These are phyloP conservation scores for Temnothorax unifasciatus DNA, from an alignment of 2,888 invertebrate species.

Conservation along the genomic window DNA sequence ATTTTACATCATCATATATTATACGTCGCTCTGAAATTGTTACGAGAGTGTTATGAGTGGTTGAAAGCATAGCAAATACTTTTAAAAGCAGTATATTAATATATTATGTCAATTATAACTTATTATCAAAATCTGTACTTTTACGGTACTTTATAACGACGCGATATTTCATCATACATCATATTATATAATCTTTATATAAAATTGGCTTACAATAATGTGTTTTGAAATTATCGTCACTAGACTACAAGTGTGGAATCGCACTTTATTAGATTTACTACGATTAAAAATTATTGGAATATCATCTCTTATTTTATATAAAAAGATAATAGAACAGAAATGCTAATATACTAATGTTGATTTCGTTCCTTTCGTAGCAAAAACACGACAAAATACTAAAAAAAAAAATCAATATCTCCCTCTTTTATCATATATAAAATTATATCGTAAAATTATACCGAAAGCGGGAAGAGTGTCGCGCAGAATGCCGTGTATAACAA, in stretches of 20 bases:
- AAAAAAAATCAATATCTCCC: constrained; percentile 5
- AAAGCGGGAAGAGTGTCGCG: background rate
- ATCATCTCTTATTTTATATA: background rate
- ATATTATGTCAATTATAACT: constrained; percentile 29
- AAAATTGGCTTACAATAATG: background rate
- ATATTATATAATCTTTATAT: constrained; percentile 3
- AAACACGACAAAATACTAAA: background rate
- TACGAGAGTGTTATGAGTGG: constrained; percentile 1
- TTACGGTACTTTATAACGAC: background rate
- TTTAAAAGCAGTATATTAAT: constrained; percentile 35
- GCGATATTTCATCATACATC: background rate
- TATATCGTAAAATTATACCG: constrained; percentile 5
- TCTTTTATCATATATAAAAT: background rate
- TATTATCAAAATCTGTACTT: constrained; percentile 23
- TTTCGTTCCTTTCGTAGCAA: background rate
- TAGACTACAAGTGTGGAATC: background rate
- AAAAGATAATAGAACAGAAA: background rate
- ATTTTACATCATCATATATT: constrained; percentile 33
- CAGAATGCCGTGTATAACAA: background rate
- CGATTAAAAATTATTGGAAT: background rate
- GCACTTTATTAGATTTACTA: constrained; percentile 13
- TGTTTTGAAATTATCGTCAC: constrained; percentile 4
- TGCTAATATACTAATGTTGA: background rate
- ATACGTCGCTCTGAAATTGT: constrained; percentile 27
- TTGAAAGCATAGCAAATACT: constrained; percentile 21